Conservation (phyloP, 2,797 vertebrate species). For the Potorous gilbertii region DNA sequence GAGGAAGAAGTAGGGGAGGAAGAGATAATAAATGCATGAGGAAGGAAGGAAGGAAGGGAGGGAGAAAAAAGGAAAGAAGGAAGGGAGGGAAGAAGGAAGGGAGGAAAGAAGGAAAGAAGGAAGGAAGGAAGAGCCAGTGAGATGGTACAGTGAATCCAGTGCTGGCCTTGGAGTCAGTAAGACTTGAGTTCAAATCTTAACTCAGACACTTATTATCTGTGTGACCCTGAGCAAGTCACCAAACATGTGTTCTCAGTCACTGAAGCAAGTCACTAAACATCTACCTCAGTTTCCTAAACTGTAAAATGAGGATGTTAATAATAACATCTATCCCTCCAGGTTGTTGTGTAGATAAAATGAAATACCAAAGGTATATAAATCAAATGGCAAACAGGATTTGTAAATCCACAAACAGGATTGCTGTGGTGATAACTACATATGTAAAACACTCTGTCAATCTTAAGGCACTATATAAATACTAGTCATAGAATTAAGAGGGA, state of each 20-base stretch:
- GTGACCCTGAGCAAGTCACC: background rate
- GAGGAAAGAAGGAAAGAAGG: no score
- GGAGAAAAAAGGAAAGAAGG: no score
- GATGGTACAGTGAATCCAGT: background rate
- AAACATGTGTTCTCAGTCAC: no score
- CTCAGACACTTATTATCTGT: background rate
- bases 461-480: background rate
- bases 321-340: background rate
- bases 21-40: background rate
- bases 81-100: no score
- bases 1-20: background rate
- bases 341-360: background rate
- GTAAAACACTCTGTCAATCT: background rate
- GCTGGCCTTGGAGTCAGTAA: background rate
- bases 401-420: background rate
- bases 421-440: background rate
- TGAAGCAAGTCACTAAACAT: no score
- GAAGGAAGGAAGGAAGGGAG: background rate
- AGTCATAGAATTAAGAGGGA: background rate
- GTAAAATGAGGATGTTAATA: background rate
- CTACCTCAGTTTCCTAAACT: background rate
- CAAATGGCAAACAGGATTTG: background rate
- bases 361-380: background rate
- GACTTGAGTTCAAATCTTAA: background rate
- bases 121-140: background rate